phyloP scores from a whole-genome alignment of 2,888 invertebrate species.

The Ormyrus labotus region DNA sequence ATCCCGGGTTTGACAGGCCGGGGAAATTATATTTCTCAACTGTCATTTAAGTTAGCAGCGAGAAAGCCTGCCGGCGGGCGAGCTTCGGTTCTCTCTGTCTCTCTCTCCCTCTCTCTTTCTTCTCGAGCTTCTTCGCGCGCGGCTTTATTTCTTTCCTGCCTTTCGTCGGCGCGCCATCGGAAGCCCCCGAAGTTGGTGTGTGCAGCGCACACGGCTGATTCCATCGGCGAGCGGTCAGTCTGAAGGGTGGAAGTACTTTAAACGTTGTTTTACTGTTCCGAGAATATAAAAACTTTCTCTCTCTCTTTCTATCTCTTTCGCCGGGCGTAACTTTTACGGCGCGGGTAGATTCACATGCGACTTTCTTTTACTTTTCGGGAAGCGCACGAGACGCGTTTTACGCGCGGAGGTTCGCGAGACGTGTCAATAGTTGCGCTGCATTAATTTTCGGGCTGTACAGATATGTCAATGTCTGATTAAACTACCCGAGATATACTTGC shows the following conservation, averaged over 20 bases:
- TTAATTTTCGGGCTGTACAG: too few species aligned
- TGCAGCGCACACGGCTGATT: not conserved
- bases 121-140: not conserved
- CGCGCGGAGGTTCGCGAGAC: too few species aligned
- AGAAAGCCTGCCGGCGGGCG: conserved; percentile 23
- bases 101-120: not conserved
- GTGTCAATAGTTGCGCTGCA: too few species aligned
- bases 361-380: too few species aligned
- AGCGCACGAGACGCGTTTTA: too few species aligned
- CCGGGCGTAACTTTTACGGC: too few species aligned
- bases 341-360: too few species aligned
- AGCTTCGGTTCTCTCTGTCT: conserved; percentile 9
- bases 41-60: conserved; percentile 70
- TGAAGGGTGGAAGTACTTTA: not conserved
- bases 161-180: conserved; percentile 25
- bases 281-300: too few species aligned
- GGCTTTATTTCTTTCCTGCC: conserved; percentile 26
- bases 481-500: too few species aligned
- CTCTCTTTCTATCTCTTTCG: too few species aligned
- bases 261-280: not conserved
- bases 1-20: conserved; percentile 67
- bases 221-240: conserved; percentile 11
- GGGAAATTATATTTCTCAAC: conserved; percentile 74
- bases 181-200: not conserved
- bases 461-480: too few species aligned